Base-by-base conservation (phyloP, 2,888 invertebrate genomes). In the Branchipolynoe longqiensis region DNA sequence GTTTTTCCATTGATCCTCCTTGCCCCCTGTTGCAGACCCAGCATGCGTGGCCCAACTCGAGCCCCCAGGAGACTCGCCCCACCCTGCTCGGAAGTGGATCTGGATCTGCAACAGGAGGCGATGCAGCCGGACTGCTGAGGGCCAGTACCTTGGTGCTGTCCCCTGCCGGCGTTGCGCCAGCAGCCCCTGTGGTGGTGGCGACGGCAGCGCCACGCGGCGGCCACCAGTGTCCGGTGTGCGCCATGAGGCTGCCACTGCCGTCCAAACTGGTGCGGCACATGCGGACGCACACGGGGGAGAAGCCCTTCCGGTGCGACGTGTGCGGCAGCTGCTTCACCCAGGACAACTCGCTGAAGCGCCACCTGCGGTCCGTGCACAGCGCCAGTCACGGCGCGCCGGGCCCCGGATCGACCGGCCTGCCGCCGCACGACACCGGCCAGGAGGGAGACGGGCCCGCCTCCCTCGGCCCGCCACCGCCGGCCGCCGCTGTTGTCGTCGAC, bases 261-360 rank as follows among this genome's bases (percentile, higher is more conserved):
- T 69, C 69, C 1, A 69, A 69, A 38, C 38, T 69, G 36, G 69
- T 69, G 38, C 33, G 69, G 2, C 69, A 69, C 36, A 69, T 69
- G 2, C 69, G 69, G 3, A 69, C 69, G 1, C 69, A 69, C 38
- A 69, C 69, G 3, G 69, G 69, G 18, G 69, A 69, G 38, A 69
- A 69, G 38, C 69, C 69, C 36, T 69, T 22, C 69, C 33, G 36
- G 36, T 69, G 69, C n/a, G 38, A 69, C 12, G 18, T 69, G 36
- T 69, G 69, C 38, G 69, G 69, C 14, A 12, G 14, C 0, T 69
- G 69, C 38, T 69, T 69, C 38, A 69, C 69, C 0, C 69, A 69
- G 69, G 69, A 69, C 36, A 69, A 69, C n/a, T 69, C 69, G 3
- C 38, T 69, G 36, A 69, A 38, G 69, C 69, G 69, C 18, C 69